Conservation (phyloP, 2,888 invertebrate species). For the Rhyacophila evoluta region DNA sequence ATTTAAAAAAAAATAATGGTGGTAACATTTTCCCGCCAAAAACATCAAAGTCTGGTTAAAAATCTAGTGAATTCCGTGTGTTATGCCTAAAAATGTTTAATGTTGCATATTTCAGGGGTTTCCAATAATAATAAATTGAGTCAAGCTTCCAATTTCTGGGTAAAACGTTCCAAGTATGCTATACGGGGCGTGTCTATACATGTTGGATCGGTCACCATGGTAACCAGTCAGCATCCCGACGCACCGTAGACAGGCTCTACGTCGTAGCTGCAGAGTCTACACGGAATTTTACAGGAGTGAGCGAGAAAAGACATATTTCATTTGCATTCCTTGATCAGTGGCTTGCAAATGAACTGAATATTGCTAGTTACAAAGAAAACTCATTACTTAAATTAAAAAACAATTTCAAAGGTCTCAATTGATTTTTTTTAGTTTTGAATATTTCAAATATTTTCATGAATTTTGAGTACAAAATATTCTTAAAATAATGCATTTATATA, state of each 20-base stretch:
- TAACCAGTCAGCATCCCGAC: conserved; percentile 40
- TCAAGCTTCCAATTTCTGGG: conserved; percentile 12
- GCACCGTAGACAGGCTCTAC: conserved; percentile 32
- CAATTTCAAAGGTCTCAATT: no score
- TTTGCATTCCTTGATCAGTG: not conserved
- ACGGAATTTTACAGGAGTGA: not conserved
- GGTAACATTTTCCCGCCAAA: no score
- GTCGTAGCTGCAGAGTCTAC: conserved; percentile 23
- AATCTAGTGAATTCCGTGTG: no score
- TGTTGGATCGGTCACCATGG: conserved; percentile 41
- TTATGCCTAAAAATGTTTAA: conserved; percentile 10
- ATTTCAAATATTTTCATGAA: no score
- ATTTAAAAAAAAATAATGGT: no score
- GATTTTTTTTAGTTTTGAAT: no score
- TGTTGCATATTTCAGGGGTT: conserved; percentile 1
- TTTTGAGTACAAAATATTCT: no score
- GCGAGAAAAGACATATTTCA: not conserved
- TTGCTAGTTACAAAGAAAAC: no score
- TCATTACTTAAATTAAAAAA: no score
- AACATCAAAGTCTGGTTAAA: no score
- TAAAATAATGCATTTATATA: no score
- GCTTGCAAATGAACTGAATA: no score
- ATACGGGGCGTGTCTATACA: conserved; percentile 39
- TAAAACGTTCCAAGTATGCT: not conserved
- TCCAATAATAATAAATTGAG: conserved; percentile 31